These are phyloP conservation scores for Harpalus rufipes DNA, from an alignment of 2,888 invertebrate genomes.

Conservation along the genomic window DNA sequence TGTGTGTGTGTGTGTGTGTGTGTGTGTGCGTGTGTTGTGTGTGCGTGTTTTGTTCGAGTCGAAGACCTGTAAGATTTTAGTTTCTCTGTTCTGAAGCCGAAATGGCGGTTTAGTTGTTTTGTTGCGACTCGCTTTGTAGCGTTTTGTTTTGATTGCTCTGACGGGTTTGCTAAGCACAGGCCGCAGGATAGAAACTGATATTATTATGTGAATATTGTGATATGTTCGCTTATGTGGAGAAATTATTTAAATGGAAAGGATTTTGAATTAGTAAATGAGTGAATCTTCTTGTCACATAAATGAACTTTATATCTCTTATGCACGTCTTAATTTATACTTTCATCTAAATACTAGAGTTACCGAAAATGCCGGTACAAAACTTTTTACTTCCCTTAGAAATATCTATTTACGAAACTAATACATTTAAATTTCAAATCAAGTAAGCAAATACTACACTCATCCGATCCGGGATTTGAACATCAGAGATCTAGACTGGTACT, in stretches of 20 bases:
- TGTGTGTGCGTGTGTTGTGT: constrained; percentile 24
- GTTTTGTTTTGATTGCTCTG: constrained; percentile 39
- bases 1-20: constrained; percentile 17
- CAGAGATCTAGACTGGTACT: too few relatives aligned
- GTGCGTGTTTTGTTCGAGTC: constrained; percentile 30
- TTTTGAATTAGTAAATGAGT: neutral
- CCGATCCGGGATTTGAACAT: too few relatives aligned
- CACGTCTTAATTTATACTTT: too few relatives aligned
- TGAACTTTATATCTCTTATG: too few relatives aligned
- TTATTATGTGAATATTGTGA: constrained; percentile 17
- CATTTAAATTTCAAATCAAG: too few relatives aligned
- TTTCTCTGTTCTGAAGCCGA: constrained; percentile 10
- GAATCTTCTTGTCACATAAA: neutral
- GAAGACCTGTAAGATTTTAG: constrained; percentile 19
- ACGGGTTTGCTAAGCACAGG: constrained; percentile 7
- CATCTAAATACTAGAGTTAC: too few relatives aligned
- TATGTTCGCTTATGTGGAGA: neutral
- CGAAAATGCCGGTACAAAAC: too few relatives aligned
- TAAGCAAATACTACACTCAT: too few relatives aligned
- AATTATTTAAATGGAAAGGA: neutral
- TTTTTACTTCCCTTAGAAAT: too few relatives aligned
- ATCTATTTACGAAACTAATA: too few relatives aligned
- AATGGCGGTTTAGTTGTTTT: constrained; percentile 31
- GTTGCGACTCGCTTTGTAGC: constrained; percentile 26
- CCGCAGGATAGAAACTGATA: constrained; percentile 13